A percentile compares a stretch with the other conserved stretches of the same genome.
Conservation (phyloP, 2,797 vertebrate species). For the Sebastes reedi region DNA sequence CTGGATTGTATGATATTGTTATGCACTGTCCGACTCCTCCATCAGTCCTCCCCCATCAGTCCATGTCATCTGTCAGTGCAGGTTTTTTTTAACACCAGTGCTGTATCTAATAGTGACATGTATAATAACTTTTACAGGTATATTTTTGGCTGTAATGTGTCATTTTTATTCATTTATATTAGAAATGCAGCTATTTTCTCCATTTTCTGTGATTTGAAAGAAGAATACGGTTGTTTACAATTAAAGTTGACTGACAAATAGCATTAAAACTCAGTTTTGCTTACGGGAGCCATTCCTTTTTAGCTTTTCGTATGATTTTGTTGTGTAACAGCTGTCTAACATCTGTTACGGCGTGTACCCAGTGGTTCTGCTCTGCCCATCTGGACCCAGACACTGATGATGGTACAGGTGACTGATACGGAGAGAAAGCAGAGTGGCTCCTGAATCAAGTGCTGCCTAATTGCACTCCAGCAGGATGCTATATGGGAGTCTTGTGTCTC, state of each 20-base stretch:
- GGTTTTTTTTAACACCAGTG: neutral
- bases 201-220: neutral
- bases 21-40: neutral
- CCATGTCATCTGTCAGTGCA: no score
- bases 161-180: neutral
- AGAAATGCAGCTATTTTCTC: neutral
- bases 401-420: slow-evolving; percentile 3
- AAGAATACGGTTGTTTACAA: neutral
- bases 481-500: slow-evolving; percentile 10
- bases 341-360: slow-evolving; percentile 7
- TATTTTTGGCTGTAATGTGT: neutral
- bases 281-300: neutral
- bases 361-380: slow-evolving; percentile 4
- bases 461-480: neutral
- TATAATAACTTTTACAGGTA: neutral
- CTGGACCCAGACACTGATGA: neutral
- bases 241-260: neutral
- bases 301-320: neutral
- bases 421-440: neutral
- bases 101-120: neutral
- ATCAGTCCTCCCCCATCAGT: neutral
- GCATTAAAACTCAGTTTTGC: neutral
- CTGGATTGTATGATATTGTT: slow-evolving; percentile 5
- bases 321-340: slow-evolving; percentile 34
- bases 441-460: slow-evolving; percentile 7